Evolutionary conservation across 2,797 vertebrate genomes (phyloP), one percentile per base, ranked within the genome.

Genomic region (Cyprinodon diabolis): DNA sequence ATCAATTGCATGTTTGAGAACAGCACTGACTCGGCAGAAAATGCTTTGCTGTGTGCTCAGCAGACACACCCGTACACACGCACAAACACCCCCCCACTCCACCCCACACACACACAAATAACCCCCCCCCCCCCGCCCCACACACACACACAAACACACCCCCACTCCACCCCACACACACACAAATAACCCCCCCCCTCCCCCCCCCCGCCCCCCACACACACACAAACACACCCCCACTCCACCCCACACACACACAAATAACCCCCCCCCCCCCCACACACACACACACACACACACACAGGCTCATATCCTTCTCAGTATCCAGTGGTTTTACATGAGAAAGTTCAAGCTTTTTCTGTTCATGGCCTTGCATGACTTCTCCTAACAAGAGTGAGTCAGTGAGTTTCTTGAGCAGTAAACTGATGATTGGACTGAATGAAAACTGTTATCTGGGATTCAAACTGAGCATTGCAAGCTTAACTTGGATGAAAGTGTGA

Each of bases 1-100:
- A 94, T 93, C 92, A 90, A 92, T 92, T 90, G 83, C 87, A 86
- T 85, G 78, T 84, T 89, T 74, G 54, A 91, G 84, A 92, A 87
- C 86, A 90, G 77, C 74, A 80, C 87, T 88, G 90, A 92, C 91
- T 85, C 82, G 71, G 86, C 91, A 91, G 84, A 88, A 90, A 86
- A 67, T 66, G 52, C 80, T 55, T 79, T 15, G 47, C 70, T 72
- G 55, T 35, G 54, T 60, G 68, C 67, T 70, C 67, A 73, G n/a
- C 68, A 68, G 52, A 55, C 75, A 68, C 47, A 77, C 62, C 30
- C 72, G 56, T 30, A 30, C 30, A 30, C 30, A 30, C 30, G 3
- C 30, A 30, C 30, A 30, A 30, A 30, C 30, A 30, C 30, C 0
- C 30, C 30, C 30, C 30, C 30, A 30, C 30, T 30, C 30, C 30